Evolutionary conservation across 2,113 vertebrate species (phyloP).

Genomic region (Mus pahari): DNA sequence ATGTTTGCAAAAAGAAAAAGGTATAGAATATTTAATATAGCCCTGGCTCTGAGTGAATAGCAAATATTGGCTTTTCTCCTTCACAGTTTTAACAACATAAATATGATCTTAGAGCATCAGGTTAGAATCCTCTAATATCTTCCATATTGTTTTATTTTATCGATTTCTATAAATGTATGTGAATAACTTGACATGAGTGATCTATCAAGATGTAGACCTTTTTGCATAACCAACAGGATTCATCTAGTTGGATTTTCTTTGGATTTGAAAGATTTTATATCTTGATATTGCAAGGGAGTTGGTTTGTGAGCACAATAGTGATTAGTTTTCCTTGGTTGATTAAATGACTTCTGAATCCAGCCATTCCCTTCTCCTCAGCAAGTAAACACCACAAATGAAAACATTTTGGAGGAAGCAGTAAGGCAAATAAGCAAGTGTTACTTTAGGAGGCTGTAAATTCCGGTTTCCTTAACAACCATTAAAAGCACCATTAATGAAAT

Average conservation of each 20-base stretch:
- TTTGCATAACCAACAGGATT: not conserved
- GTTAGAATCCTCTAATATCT: not conserved
- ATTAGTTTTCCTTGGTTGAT: conserved; percentile 8
- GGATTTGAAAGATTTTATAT: not conserved
- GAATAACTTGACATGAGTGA: not conserved
- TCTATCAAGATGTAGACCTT: accelerated
- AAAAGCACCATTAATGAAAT: conserved; percentile 53
- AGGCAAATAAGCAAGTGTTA: not conserved
- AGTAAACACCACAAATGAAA: conserved; percentile 45
- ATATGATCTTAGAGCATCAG: not conserved
- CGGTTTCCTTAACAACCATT: conserved; percentile 64
- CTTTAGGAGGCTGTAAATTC: conserved; percentile 21
- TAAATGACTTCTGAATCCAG: not conserved
- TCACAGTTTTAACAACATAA: not conserved
- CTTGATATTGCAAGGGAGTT: not conserved
- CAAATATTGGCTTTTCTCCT: not conserved
- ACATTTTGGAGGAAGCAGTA: conserved; percentile 20
- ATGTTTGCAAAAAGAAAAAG: not conserved
- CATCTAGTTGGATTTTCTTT: not conserved
- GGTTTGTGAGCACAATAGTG: not conserved
- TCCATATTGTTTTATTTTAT: not conserved
- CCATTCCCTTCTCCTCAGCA: not conserved
- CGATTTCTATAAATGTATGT: not conserved
- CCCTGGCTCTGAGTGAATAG: not conserved
- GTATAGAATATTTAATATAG: not conserved